Conservation (phyloP, 2,888 invertebrate genomes). For the Mechanitis mazaeus region DNA sequence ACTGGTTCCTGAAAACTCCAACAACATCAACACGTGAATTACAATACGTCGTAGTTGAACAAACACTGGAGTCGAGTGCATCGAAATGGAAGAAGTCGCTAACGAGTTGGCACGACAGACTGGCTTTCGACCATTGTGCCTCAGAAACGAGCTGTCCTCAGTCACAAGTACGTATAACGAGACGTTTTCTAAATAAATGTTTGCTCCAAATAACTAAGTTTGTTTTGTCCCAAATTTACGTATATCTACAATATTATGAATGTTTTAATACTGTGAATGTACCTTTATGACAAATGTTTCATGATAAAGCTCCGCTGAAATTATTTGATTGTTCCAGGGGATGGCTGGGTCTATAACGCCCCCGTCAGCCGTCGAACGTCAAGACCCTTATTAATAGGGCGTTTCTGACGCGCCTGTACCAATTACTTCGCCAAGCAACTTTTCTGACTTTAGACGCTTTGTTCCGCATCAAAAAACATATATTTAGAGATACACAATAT, state of each 20-base stretch:
- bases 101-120: slow-evolving; percentile 42
- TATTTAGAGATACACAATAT: too few species aligned
- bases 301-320: neutral
- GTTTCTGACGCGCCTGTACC: slow-evolving; percentile 15
- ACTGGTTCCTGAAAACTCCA: slow-evolving; percentile 11
- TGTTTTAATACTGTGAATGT: too few species aligned
- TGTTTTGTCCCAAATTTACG: too few species aligned
- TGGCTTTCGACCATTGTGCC: slow-evolving; percentile 33
- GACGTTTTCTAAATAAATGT: slow-evolving; percentile 33
- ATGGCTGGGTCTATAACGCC: neutral
- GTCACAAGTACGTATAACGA: slow-evolving; percentile 32
- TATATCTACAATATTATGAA: too few species aligned
- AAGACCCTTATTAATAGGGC: slow-evolving; percentile 28
- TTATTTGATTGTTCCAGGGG: slow-evolving; percentile 15
- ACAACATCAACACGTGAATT: slow-evolving; percentile 13
- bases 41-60: slow-evolving; percentile 22
- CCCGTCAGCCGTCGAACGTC: slow-evolving; percentile 22
- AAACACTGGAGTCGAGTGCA: slow-evolving; percentile 34
- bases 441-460: slow-evolving; percentile 15
- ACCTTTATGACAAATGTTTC: too few species aligned
- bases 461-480: slow-evolving; percentile 8
- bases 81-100: slow-evolving; percentile 39
- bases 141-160: slow-evolving; percentile 26
- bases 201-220: too few species aligned
- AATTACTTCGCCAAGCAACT: slow-evolving; percentile 15